Evolutionary conservation across 1,140 invertebrate species (phyloP).

Genomic region (Chrysomallon squamiferum): DNA sequence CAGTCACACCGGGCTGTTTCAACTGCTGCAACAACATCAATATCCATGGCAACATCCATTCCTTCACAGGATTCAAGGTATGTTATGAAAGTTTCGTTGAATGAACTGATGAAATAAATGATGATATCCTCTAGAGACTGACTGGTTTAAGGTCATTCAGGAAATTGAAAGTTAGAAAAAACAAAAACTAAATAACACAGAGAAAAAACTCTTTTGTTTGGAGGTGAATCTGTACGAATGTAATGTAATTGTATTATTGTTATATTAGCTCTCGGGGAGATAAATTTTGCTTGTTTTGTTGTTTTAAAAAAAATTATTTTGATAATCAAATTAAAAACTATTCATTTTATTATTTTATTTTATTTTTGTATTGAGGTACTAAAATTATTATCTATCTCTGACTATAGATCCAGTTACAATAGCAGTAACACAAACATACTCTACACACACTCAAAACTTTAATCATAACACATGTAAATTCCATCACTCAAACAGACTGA

Average conservation of each 20-base stretch:
- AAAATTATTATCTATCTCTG: neutral
- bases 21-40: neutral
- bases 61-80: slow-evolving; percentile 9
- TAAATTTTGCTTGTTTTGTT: neutral
- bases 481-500: neutral
- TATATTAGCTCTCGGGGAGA: no score
- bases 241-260: no score
- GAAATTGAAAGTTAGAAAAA: no score
- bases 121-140: no score
- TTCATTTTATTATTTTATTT: neutral
- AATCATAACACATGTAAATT: neutral
- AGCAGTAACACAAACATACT: no score
- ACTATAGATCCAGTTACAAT: neutral
- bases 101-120: no score
- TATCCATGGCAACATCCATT: slow-evolving; percentile 2
- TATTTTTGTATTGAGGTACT: neutral
- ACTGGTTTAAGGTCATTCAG: neutral
- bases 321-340: neutral
- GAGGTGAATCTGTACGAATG: no score
- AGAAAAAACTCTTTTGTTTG: no score
- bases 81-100: neutral
- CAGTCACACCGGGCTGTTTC: slow-evolving; percentile 12
- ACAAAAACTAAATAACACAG: neutral
- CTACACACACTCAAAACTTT: no score
- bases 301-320: neutral